Evolutionary conservation across 2,888 invertebrate genomes (phyloP), one percentile per base, ranked within the genome.

Genomic region (Serripes groenlandicus): DNA sequence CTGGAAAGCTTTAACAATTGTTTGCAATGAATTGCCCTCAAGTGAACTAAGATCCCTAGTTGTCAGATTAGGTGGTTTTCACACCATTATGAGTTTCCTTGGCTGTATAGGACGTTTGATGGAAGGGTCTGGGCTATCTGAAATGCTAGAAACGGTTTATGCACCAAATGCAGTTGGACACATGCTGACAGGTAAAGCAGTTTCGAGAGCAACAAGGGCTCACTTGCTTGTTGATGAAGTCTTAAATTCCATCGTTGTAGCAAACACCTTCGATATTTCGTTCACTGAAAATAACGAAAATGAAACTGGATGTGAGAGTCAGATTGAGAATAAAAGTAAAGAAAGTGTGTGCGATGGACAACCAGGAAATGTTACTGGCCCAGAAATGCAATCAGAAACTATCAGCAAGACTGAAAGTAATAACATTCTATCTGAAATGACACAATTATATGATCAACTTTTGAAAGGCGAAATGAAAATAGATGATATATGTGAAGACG

Each of bases 41-140:
- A 87, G 85, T 64, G 9, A 23, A 30, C 68, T 85, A 49, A 71
- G 71, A 26, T 34, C 11, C 9, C 69, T 82, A 32, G 79, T 87
- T 7, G 58, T 89, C 15, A 23, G 81, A 5, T 78, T 88, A 28
- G 83, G 79, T 35, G 76, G 30, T 81, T 87, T 68, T n/a, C 83
- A 88, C 52, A 66, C 69, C 28, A 54, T 76, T 32, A 88, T 87
- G 88, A 89, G 87, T 60, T 90, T 87, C 56, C 58, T 90, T 34
- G 85, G 88, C 21, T 78, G 79, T 64, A 91, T 89, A 64, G 89
- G 88, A 15, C 78, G 78, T 62, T 18, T 81, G 26, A 90, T 89
- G 88, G 77, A 52, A 54, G 83, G 85, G 3, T 84, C 89, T 34
- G 88, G 88, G 21, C 77, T 91, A 26, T 35, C 74, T 37, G 89